Percentiles rank a stretch among this genome's conserved stretches.
phyloP scores from a whole-genome alignment of 2,888 invertebrate genomes.

The Aspidiotus rigidus region DNA sequence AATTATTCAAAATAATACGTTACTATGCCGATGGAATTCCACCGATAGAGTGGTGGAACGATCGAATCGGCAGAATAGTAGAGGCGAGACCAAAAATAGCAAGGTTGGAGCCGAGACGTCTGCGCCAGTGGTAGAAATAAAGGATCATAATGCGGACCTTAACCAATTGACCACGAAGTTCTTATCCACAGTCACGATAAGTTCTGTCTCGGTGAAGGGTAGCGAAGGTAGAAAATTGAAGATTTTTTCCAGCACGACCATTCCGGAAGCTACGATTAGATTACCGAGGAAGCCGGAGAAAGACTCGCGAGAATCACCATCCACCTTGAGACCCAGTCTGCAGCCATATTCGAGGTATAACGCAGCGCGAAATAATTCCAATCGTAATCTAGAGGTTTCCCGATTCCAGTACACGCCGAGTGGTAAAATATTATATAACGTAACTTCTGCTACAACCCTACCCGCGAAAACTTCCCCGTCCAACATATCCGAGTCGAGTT shows the following conservation, averaged over 20 bases:
- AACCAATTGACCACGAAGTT: constrained; percentile 21
- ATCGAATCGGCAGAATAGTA: too few species aligned
- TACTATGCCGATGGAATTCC: background rate
- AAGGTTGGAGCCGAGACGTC: constrained; percentile 6
- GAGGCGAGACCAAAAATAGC: background rate
- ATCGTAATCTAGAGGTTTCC: too few species aligned
- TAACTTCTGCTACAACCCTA: too few species aligned
- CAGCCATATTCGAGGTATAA: too few species aligned
- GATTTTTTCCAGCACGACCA: too few species aligned
- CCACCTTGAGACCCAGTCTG: too few species aligned
- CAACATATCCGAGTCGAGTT: constrained; percentile 6
- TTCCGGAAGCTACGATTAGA: too few species aligned
- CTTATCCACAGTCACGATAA: constrained; percentile 28
- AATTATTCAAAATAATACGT: background rate
- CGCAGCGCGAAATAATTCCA: too few species aligned
- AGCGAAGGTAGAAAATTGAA: constrained; percentile 2
- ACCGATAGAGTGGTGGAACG: background rate
- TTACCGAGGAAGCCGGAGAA: too few species aligned
- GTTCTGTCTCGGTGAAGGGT: constrained; percentile 26
- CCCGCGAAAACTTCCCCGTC: background rate
- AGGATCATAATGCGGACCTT: background rate
- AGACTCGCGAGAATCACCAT: too few species aligned
- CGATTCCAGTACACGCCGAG: too few species aligned
- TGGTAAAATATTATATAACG: too few species aligned
- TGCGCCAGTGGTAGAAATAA: background rate